Conservation (phyloP, 2,797 vertebrate species). For the Hemitrygon akajei region DNA sequence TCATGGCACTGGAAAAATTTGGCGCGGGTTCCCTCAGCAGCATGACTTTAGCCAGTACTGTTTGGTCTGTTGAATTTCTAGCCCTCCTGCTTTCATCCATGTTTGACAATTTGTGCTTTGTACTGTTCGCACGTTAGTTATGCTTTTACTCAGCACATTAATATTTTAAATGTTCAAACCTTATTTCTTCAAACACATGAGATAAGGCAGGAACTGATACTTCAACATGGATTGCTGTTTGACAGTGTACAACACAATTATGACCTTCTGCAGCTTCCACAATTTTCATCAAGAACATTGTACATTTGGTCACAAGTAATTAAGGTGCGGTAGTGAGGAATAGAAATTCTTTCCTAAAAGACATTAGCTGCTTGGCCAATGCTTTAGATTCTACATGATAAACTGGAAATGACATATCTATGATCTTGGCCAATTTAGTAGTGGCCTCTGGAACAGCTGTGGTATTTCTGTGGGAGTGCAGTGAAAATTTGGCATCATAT, state of each 20-base stretch:
- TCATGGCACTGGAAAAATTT: no score
- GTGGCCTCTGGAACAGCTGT: conserved; percentile 3
- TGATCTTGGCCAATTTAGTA: not conserved
- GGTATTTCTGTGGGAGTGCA: conserved; percentile 12
- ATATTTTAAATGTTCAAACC: not conserved
- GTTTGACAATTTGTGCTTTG: not conserved
- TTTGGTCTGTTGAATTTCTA: no score
- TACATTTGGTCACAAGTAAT: not conserved
- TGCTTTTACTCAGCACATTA: not conserved
- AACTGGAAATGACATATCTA: not conserved
- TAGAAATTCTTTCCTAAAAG: not conserved
- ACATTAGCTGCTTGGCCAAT: not conserved
- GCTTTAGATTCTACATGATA: not conserved
- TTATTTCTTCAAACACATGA: not conserved
- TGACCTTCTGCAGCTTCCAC: not conserved
- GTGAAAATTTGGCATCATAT: not conserved
- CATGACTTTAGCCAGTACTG: no score
- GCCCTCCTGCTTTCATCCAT: not conserved
- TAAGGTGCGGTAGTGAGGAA: not conserved
- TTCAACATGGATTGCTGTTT: not conserved
- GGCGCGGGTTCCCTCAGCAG: no score
- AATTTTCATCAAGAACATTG: not conserved
- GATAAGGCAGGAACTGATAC: not conserved
- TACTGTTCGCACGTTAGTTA: not conserved
- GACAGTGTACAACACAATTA: not conserved